Evolutionary conservation across 2,888 invertebrate species (phyloP).

Genomic region (Nymphalis c-album): DNA sequence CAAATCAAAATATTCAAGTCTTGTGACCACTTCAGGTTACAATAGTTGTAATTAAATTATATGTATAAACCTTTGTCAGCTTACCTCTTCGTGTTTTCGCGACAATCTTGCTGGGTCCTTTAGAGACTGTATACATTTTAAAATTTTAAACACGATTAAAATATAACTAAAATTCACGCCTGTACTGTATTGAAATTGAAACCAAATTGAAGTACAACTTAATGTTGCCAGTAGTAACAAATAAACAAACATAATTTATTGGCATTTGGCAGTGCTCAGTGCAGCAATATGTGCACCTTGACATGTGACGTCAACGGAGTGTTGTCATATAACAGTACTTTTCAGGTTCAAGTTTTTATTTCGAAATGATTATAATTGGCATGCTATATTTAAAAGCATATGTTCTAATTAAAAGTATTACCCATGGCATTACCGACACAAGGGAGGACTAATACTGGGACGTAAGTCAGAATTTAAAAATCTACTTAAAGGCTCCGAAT

Average conservation of each 20-base stretch:
- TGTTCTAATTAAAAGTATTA: too few relatives aligned
- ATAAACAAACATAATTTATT: not conserved
- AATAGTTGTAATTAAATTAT: slow-evolving; percentile 4
- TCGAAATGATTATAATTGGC: too few relatives aligned
- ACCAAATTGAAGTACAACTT: slow-evolving; percentile 28
- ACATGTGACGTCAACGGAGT: slow-evolving; percentile 1
- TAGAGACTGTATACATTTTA: slow-evolving; percentile 92
- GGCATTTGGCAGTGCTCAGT: not conserved
- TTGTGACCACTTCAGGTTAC: slow-evolving; percentile 40
- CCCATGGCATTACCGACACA: too few relatives aligned
- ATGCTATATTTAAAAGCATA: too few relatives aligned
- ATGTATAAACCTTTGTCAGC: not conserved
- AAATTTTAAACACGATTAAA: slow-evolving; percentile 63
- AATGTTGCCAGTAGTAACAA: slow-evolving; percentile 24
- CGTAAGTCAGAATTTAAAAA: too few relatives aligned
- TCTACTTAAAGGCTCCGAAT: too few relatives aligned
- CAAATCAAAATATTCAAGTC: slow-evolving; percentile 52
- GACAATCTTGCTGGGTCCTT: slow-evolving; percentile 93
- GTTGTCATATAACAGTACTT: too few relatives aligned
- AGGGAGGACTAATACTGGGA: too few relatives aligned
- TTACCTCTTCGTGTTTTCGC: slow-evolving; percentile 91
- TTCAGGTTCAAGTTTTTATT: too few relatives aligned
- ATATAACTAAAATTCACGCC: slow-evolving; percentile 65
- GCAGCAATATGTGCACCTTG: not conserved
- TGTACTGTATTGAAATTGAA: slow-evolving; percentile 52